phyloP scores from a whole-genome alignment of 2,113 vertebrate species.

The Thermophis baileyi region DNA sequence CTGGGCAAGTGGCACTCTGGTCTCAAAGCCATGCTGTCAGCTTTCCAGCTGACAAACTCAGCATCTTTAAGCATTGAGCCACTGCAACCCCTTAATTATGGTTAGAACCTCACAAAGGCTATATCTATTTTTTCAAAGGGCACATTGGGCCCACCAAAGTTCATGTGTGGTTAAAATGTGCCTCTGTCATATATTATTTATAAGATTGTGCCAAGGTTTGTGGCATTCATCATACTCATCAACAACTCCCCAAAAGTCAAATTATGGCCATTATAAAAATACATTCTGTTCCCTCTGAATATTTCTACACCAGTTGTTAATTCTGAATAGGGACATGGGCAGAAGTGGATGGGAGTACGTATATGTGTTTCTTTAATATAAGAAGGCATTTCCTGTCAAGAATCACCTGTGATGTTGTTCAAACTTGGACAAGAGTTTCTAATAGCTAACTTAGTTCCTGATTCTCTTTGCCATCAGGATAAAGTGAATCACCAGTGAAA shows the following conservation, averaged over 20 bases:
- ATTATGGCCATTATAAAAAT: not conserved
- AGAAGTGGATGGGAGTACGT: no score
- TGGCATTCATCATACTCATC: not conserved
- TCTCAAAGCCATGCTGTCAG: no score
- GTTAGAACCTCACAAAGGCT: not conserved
- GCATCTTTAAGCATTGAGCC: no score
- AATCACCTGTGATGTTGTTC: not conserved
- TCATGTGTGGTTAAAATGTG: not conserved
- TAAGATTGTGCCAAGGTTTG: not conserved
- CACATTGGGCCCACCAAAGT: not conserved
- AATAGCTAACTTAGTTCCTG: not conserved
- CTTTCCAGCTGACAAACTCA: no score
- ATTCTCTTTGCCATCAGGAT: not conserved
- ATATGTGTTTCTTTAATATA: not conserved
- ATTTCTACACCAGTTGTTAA: not conserved
- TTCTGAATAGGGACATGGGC: not conserved
- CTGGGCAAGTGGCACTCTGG: no score
- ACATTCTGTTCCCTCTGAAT: not conserved
- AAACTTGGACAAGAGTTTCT: not conserved
- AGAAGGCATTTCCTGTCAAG: not conserved
- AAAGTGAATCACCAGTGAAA: not conserved
- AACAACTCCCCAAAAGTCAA: not conserved
- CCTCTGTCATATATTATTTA: not conserved
- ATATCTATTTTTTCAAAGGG: not conserved
- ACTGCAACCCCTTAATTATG: not conserved